Percentiles rank a stretch among this genome's conserved stretches.
phyloP scores from a whole-genome alignment of 2,113 vertebrate genomes.

The Malurus melanocephalus region DNA sequence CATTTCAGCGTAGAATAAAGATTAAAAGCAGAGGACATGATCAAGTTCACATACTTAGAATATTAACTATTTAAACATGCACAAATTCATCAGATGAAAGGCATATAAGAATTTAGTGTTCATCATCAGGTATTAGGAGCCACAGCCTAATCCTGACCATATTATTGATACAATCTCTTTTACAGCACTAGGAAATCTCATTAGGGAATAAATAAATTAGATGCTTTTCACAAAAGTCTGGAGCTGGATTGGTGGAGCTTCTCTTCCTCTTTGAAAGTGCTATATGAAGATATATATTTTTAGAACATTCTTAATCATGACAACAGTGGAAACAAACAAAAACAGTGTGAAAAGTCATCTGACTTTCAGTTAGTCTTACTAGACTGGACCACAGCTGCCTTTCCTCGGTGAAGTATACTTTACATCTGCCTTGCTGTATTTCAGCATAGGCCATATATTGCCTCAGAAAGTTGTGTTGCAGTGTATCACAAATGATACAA shows the following conservation, averaged over 20 bases:
- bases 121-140: background rate
- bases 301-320: background rate
- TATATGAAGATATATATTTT: background rate
- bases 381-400: background rate
- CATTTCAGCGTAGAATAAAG: background rate
- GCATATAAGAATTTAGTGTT: background rate
- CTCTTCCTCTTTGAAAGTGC: background rate
- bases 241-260: background rate
- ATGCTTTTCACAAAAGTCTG: background rate
- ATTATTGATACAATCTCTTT: background rate
- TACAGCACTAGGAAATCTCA: background rate
- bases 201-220: background rate
- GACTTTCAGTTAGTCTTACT: background rate
- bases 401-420: background rate
- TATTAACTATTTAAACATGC: background rate
- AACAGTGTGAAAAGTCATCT: background rate
- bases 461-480: background rate
- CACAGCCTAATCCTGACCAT: background rate
- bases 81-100: background rate
- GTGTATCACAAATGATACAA: background rate
- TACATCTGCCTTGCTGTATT: background rate
- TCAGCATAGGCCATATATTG: rapidly evolving
- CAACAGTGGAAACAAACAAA: background rate
- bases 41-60: background rate
- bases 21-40: background rate